Conservation (phyloP, 2,113 vertebrate species). For the Alexandromys fortis region DNA sequence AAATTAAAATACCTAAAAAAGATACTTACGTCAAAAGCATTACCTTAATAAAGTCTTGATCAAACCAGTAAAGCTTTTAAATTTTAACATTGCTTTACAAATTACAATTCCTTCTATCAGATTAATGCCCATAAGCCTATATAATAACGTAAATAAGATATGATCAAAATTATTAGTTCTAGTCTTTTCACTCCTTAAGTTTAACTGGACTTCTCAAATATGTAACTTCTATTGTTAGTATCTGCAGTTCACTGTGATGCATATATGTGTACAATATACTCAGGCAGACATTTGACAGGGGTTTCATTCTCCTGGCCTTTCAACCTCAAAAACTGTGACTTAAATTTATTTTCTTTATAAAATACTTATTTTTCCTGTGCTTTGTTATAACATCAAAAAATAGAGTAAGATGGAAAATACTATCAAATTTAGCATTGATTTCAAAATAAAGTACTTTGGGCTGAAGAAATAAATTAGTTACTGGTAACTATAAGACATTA, state of each 20-base stretch:
- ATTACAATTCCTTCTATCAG: not conserved
- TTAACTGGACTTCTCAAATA: not conserved
- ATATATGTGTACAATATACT: not conserved
- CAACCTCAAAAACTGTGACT: not conserved
- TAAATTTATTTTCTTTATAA: not conserved
- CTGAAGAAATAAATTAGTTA: conserved; percentile 13
- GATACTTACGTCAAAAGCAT: conserved; percentile 2
- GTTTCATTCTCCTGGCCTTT: not conserved
- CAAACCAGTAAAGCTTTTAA: not conserved
- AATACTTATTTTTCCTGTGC: not conserved
- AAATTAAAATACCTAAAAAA: conserved; percentile 21
- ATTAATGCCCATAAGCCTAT: not conserved
- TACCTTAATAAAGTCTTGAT: conserved; percentile 10
- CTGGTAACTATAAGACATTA: not conserved
- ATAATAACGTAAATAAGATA: not conserved
- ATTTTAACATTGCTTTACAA: conserved; percentile 32
- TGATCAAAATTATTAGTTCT: conserved; percentile 4
- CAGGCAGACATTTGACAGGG: not conserved
- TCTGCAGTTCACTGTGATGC: not conserved
- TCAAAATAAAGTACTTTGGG: not conserved
- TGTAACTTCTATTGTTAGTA: not conserved
- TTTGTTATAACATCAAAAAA: not conserved
- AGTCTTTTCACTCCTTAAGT: not conserved
- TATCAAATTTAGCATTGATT: not conserved
- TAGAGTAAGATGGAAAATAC: not conserved